Base-by-base conservation (phyloP, 2,888 invertebrate species). In the Scaptomyza flava region DNA sequence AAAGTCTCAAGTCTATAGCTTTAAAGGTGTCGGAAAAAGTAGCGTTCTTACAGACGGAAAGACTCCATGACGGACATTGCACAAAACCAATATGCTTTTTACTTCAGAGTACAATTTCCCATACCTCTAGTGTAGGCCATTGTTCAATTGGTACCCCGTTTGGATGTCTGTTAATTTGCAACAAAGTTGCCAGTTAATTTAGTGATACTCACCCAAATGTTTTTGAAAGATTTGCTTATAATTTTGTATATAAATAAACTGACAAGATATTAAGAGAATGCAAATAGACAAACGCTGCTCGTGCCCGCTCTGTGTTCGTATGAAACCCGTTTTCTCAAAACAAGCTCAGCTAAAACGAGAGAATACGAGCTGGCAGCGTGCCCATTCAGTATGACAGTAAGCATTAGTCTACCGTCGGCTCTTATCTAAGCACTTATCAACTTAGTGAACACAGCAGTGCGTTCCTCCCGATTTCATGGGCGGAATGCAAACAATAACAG, bases 391-490 rank as follows among this genome's bases (percentile, higher is more conserved):
- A n/a, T 48, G 20, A 14, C 30, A 20, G 6, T 14, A 3, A 33
- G 33, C 33, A 11, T 31, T 5, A 14, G 31, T 41, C 6, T 34
- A 34, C 27, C n/a, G 7, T 2, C 1, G 27, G 11, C 31, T 41
- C 27, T 56, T 27, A 33, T 23, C 20, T 43, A 27, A 34, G 14
- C 6, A 34, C 12, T 36, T 56, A 56, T 60, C 33, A 58, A 36
- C 3, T 9, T 6, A 27, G n/a, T 36, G n/a, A n/a, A 9, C n/a
- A 36, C 33, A 9, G 6, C 6, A 50, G 23, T 11, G 50, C 11
- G 11, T n/a, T 36, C 36, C n/a, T n/a, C 4, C 12, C 8, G 11
- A 14, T 8, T 6, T 0, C 30, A 51, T 11, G 27, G n/a, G 23
- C 7, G 6, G 1, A 2, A 12, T 20, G 7, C 5, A 12, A 54